These are phyloP conservation scores for Falco biarmicus DNA, from an alignment of 2,797 vertebrate species.

Conservation along the genomic window DNA sequence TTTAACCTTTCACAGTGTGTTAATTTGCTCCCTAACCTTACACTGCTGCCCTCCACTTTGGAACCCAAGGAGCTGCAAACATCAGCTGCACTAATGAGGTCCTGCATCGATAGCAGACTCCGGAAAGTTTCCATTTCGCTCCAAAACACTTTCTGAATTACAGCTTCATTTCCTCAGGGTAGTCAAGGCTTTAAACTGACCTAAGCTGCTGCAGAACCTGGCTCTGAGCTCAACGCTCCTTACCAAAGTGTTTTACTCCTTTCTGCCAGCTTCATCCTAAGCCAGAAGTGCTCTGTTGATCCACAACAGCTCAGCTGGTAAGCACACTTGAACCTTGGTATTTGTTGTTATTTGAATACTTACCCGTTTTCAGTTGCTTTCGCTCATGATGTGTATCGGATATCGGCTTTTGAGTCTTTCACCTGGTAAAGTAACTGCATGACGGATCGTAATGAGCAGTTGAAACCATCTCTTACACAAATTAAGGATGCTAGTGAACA, in stretches of 20 bases:
- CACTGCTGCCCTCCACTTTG: not conserved
- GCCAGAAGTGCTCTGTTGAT: too few relatives aligned
- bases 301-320: not conserved
- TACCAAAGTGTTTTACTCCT: rapidly evolving
- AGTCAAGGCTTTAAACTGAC: too few relatives aligned
- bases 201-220: not conserved
- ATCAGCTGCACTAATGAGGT: rapidly evolving
- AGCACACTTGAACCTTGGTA: rapidly evolving
- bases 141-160: not conserved
- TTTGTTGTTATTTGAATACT: not conserved
- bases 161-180: not conserved
- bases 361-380: not conserved
- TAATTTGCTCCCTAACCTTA: not conserved
- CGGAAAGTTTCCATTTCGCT: not conserved
- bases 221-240: not conserved
- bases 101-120: not conserved
- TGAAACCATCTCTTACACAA: not conserved
- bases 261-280: too few relatives aligned
- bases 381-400: rapidly evolving
- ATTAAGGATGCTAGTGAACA: not conserved
- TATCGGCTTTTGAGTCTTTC: not conserved
- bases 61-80: not conserved
- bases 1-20: not conserved
- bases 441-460: not conserved
- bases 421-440: not conserved